Percentiles rank a stretch among this genome's conserved stretches.
These are phyloP conservation scores for Paratrypauchen microcephalus DNA, from an alignment of 2,797 vertebrate genomes.

Conservation along the genomic window DNA sequence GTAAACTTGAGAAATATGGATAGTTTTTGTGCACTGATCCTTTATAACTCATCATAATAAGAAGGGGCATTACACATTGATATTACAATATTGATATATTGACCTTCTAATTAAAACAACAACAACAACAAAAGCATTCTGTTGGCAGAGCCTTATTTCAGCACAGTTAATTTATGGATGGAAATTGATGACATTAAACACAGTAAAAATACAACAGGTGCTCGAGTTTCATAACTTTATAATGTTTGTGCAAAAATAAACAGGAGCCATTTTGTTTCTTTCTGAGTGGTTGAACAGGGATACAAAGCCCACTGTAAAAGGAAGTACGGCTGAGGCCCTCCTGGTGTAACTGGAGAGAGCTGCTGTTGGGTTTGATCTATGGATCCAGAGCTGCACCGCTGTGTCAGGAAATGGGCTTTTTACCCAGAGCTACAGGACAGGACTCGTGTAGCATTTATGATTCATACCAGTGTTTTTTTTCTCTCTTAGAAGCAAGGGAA, in stretches of 20 bases:
- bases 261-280: not conserved
- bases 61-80: not conserved
- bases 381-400: not conserved
- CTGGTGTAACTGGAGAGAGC: slow-evolving; percentile 11
- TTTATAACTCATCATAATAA: not conserved
- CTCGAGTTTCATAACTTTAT: not conserved
- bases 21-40: not conserved
- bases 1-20: not conserved
- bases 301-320: slow-evolving; percentile 1
- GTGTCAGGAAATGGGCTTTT: slow-evolving; percentile 3
- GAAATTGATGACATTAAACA: not conserved
- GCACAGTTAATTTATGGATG: too few relatives aligned
- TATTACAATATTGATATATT: too few relatives aligned
- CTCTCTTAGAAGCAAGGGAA: not conserved
- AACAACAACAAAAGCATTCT: too few relatives aligned
- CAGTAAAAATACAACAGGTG: not conserved
- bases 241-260: not conserved
- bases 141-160: too few relatives aligned
- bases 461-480: not conserved
- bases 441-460: slow-evolving; percentile 12
- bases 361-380: slow-evolving; percentile 15
- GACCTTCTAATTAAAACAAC: too few relatives aligned
- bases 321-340: not conserved
- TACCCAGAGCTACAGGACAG: slow-evolving; percentile 11
- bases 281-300: not conserved